Conservation (phyloP, 1,140 invertebrate genomes). For the Drosophila aff. region DNA sequence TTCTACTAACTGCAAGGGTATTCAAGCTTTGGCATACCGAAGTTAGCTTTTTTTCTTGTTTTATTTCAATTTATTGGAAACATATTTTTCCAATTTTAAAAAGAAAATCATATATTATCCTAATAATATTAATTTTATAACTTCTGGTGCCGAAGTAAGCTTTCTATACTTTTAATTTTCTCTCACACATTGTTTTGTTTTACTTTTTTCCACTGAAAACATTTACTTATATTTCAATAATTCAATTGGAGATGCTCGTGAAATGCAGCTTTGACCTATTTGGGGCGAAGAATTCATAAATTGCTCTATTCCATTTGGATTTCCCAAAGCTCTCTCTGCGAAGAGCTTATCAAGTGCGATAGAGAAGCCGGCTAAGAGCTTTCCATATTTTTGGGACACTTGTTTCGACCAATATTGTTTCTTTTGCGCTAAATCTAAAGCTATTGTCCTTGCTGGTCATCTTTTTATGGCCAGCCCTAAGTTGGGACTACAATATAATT, state of each 20-base stretch:
- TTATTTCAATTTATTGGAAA: too few species aligned
- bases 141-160: not conserved
- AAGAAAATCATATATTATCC: too few species aligned
- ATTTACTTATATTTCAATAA: not conserved
- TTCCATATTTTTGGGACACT: not conserved
- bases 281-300: not conserved
- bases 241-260: not conserved
- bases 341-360: not conserved
- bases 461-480: not conserved
- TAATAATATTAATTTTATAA: too few species aligned
- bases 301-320: not conserved
- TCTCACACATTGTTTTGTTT: not conserved
- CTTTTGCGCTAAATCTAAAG: not conserved
- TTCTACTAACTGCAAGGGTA: too few species aligned
- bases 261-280: conserved; percentile 6
- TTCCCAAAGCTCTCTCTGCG: not conserved
- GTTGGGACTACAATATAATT: not conserved
- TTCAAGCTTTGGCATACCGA: too few species aligned
- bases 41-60: too few species aligned
- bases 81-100: too few species aligned
- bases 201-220: not conserved
- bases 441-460: not conserved
- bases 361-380: not conserved
- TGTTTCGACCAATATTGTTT: not conserved
- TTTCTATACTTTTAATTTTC: not conserved